Conservation (phyloP, 2,113 vertebrate species). For the Rhodinocichla rosea region DNA sequence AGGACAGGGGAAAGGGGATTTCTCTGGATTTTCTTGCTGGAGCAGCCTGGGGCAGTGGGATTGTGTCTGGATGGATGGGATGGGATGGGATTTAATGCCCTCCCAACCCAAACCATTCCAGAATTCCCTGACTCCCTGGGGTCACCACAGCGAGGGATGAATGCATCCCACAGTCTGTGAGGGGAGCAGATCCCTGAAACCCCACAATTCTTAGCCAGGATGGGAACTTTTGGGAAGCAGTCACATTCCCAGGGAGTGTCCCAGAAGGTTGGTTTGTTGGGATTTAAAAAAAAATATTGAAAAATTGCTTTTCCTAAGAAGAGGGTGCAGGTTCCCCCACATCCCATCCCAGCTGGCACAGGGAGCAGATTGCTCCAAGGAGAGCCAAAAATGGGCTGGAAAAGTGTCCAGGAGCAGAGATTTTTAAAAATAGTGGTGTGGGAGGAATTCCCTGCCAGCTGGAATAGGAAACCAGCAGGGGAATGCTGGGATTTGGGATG, state of each 20-base stretch:
- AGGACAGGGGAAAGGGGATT: fast-evolving
- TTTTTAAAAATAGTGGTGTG: fast-evolving
- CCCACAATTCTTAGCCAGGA: fast-evolving
- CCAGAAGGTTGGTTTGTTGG: neutral
- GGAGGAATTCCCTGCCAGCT: neutral
- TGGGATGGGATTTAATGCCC: neutral
- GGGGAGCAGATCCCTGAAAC: neutral
- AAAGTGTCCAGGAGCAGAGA: neutral
- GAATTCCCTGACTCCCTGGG: neutral
- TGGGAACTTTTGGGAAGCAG: neutral
- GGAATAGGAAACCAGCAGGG: neutral
- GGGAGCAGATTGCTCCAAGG: neutral
- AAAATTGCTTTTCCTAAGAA: neutral
- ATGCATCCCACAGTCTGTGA: neutral
- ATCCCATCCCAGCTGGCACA: neutral
- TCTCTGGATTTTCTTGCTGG: neutral
- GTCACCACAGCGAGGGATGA: too few relatives aligned
- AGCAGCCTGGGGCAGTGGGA: neutral
- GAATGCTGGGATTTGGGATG: neutral
- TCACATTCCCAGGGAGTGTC: neutral
- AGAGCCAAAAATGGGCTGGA: neutral
- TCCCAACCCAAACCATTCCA: neutral
- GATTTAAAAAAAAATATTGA: neutral
- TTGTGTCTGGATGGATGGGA: neutral
- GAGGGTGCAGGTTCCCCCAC: neutral